Evolutionary conservation across 2,888 invertebrate genomes (phyloP).

Genomic region (Rambutsinella grinnellia): DNA sequence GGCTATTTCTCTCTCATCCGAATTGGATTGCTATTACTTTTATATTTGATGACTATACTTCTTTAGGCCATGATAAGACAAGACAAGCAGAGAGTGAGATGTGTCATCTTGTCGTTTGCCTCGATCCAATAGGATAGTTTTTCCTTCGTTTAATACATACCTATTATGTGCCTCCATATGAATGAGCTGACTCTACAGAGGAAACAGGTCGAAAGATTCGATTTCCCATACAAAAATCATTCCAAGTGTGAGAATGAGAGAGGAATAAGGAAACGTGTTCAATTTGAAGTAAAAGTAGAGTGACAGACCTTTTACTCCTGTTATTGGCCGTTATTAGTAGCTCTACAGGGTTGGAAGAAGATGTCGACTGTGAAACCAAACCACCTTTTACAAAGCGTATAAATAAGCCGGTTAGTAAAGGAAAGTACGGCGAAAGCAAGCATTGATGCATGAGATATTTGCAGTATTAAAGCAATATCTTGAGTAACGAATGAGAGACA

Average conservation of each 20-base stretch:
- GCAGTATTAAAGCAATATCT: no score
- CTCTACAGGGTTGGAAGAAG: no score
- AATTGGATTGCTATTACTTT: slow-evolving; percentile 25
- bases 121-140: no score
- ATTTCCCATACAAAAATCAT: slow-evolving; percentile 47
- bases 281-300: slow-evolving; percentile 37
- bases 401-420: background rate
- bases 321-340: slow-evolving; percentile 27
- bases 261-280: slow-evolving; percentile 19
- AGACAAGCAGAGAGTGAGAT: slow-evolving; percentile 50
- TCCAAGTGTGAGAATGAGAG: slow-evolving; percentile 28
- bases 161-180: no score
- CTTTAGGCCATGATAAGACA: slow-evolving; percentile 39
- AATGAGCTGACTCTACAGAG: no score
- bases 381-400: no score
- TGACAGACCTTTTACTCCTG: slow-evolving; percentile 21
- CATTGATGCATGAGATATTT: no score
- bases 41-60: no score
- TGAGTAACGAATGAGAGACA: no score
- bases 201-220: slow-evolving; percentile 52
- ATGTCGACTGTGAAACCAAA: no score
- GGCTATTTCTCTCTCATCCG: slow-evolving; percentile 31
- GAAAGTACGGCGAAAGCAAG: background rate
- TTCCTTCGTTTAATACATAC: no score
- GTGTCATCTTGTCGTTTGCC: slow-evolving; percentile 52